A percentile compares a stretch with the other conserved stretches of the same genome.
These are phyloP conservation scores for Leucophenga montana DNA, from an alignment of 2,888 invertebrate genomes.

Conservation along the genomic window DNA sequence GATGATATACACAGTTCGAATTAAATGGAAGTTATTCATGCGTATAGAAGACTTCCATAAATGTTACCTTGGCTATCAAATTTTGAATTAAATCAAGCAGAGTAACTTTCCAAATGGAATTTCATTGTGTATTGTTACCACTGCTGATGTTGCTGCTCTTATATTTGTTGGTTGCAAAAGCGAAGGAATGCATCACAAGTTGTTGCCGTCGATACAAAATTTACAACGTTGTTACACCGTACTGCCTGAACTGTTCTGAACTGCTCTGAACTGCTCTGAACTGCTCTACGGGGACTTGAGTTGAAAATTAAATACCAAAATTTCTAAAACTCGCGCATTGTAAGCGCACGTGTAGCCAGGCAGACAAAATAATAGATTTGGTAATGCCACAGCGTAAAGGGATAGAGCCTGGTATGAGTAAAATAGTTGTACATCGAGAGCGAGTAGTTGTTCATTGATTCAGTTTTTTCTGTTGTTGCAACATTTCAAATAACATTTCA, in stretches of 20 bases:
- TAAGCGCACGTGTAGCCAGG: not conserved
- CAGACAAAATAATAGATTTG: conserved; percentile 11
- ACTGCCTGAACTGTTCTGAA: conserved; percentile 27
- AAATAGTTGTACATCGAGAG: conserved; percentile 3
- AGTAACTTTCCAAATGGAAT: conserved; percentile 15
- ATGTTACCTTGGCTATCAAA: not conserved
- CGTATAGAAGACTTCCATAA: not conserved
- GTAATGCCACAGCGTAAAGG: not conserved
- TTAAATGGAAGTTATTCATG: too few species aligned
- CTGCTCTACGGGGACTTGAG: conserved; percentile 46
- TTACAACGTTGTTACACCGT: conserved; percentile 38
- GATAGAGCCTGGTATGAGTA: not conserved
- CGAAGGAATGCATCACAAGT: conserved; percentile 13
- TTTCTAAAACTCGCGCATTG: conserved; percentile 42
- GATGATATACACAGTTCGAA: too few species aligned
- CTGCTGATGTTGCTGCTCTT: conserved; percentile 23
- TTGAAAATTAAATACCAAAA: conserved; percentile 66
- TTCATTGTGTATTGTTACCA: conserved; percentile 16
- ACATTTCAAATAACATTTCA: conserved; percentile 65
- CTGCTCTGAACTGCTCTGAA: not conserved
- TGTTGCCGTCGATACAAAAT: conserved; percentile 24
- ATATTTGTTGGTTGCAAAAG: conserved; percentile 1
- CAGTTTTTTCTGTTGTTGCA: conserved; percentile 42
- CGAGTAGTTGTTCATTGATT: conserved; percentile 5
- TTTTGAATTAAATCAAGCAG: conserved; percentile 20